Evolutionary conservation across 2,888 invertebrate genomes (phyloP).

Genomic region (Latrodectus elegans): DNA sequence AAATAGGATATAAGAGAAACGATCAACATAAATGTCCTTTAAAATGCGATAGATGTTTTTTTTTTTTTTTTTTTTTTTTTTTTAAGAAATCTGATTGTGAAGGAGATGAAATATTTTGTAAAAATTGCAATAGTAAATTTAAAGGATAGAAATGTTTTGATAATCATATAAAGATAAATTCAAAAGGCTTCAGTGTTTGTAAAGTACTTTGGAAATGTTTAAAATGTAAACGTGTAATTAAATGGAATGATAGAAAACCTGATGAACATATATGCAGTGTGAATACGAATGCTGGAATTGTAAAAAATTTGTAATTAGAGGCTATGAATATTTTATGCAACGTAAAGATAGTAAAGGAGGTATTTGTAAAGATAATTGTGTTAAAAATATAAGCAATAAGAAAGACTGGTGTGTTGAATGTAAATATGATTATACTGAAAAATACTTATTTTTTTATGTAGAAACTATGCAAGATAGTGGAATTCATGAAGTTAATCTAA

Average conservation of each 20-base stretch:
- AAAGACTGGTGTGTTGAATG: not conserved
- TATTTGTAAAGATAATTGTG: not conserved
- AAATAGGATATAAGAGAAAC: not conserved
- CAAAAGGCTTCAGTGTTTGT: not conserved
- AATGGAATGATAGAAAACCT: not conserved
- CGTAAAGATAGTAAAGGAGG: not conserved
- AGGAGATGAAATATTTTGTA: not conserved
- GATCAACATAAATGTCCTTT: not conserved
- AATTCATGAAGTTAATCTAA: slow-evolving; percentile 14
- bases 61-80: no score
- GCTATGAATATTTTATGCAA: slow-evolving; percentile 16
- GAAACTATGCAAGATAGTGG: slow-evolving; percentile 32
- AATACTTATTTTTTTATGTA: slow-evolving; percentile 21
- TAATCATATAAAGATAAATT: slow-evolving; percentile 3
- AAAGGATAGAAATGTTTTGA: not conserved
- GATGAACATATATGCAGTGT: not conserved
- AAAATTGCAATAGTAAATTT: not conserved
- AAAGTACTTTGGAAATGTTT: slow-evolving; percentile 6
- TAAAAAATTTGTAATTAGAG: not conserved
- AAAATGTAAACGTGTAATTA: not conserved
- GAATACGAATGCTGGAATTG: not conserved
- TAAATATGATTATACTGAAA: slow-evolving; percentile 19
- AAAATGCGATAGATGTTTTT: slow-evolving; percentile 11
- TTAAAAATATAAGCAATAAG: not conserved
- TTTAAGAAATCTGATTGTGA: not conserved